Percentiles rank a stretch among this genome's conserved stretches.
Evolutionary conservation across 2,113 vertebrate species (phyloP).

Genomic region (Tringa solitaria): DNA sequence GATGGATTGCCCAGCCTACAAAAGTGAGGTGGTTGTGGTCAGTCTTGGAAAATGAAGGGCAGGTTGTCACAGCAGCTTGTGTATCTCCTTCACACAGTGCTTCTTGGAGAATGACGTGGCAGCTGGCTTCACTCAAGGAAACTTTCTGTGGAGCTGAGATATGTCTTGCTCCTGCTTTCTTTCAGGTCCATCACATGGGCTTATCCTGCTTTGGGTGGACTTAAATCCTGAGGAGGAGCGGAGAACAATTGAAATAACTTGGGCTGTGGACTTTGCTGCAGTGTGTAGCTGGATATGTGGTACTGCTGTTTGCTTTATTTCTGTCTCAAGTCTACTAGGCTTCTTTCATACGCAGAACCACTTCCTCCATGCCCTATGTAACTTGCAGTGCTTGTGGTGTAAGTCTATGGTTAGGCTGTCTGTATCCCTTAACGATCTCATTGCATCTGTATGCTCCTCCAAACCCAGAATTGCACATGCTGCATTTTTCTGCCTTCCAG

Average conservation of each 20-base stretch:
- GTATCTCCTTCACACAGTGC: not conserved
- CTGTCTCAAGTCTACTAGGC: not conserved
- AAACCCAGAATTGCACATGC: not conserved
- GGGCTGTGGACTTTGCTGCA: not conserved
- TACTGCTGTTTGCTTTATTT: not conserved
- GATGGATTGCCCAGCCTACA: not conserved
- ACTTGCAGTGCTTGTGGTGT: not conserved
- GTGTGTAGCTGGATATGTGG: not conserved
- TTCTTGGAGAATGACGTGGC: not conserved
- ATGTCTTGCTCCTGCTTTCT: not conserved
- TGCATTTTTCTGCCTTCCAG: not conserved
- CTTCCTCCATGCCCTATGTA: accelerated
- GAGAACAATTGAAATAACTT: not conserved
- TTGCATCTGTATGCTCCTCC: not conserved
- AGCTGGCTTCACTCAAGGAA: not conserved
- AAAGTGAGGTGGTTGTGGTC: not conserved
- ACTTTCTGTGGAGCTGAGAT: not conserved
- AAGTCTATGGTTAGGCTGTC: not conserved
- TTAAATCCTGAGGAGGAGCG: not conserved
- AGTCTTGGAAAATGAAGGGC: not conserved
- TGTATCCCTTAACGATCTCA: not conserved
- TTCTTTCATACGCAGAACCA: not conserved
- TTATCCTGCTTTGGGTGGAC: not conserved
- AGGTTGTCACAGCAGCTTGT: not conserved
- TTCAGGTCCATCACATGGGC: not conserved